A percentile compares a stretch with the other conserved stretches of the same genome.
phyloP scores from a whole-genome alignment of 1,140 invertebrate species.

The Hesperophylax magnus region DNA sequence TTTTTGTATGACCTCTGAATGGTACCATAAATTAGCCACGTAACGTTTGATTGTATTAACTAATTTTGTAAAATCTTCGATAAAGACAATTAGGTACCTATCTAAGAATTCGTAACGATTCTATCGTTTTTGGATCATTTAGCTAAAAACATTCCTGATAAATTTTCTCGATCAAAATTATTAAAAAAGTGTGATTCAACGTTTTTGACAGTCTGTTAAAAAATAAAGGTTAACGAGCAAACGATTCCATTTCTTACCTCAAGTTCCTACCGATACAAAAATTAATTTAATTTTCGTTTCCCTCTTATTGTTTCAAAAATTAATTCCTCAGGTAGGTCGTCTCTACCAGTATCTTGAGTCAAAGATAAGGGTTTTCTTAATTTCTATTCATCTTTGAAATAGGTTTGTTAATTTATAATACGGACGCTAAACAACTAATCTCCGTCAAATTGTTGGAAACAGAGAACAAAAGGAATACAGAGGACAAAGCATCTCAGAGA shows the following conservation, averaged over 20 bases:
- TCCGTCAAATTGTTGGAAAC: slow-evolving; percentile 28
- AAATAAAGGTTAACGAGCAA: background rate
- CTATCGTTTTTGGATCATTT: too few relatives aligned
- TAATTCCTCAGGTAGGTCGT: slow-evolving; percentile 9
- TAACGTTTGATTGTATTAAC: too few relatives aligned
- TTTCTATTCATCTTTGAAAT: slow-evolving; percentile 31
- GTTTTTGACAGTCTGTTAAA: too few relatives aligned
- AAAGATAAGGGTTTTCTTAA: slow-evolving; percentile 34
- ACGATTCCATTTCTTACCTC: background rate
- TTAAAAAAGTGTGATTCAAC: too few relatives aligned
- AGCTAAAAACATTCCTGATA: too few relatives aligned
- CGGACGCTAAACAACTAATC: slow-evolving; percentile 28
- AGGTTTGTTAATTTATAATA: slow-evolving; percentile 36
- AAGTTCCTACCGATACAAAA: background rate
- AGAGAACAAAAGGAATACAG: background rate
- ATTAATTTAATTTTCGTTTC: background rate
- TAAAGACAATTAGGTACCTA: too few relatives aligned
- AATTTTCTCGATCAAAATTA: too few relatives aligned
- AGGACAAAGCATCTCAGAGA: background rate
- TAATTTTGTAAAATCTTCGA: too few relatives aligned
- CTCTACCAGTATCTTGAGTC: background rate
- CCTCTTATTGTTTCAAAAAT: background rate
- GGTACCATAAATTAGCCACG: too few relatives aligned
- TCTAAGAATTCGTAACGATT: too few relatives aligned
- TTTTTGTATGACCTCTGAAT: too few relatives aligned